A percentile compares a stretch with the other conserved stretches of the same genome.
phyloP scores from a whole-genome alignment of 2,797 vertebrate species.

The Pangasius macronema region DNA sequence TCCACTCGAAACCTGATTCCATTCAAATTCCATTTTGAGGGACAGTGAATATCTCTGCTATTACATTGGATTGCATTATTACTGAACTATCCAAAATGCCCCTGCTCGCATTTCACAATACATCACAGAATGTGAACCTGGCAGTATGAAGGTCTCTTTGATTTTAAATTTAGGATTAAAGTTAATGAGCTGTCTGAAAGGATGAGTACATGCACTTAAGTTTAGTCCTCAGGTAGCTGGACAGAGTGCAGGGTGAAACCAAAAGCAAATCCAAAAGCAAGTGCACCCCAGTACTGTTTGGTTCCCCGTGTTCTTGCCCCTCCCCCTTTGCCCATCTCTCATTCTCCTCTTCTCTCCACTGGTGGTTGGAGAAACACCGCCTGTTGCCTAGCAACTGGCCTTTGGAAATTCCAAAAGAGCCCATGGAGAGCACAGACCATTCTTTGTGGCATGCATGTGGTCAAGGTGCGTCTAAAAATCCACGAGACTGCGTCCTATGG shows the following conservation, averaged over 20 bases:
- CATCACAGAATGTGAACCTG: slow-evolving; percentile 1
- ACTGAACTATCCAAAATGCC: not conserved
- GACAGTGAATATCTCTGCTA: not conserved
- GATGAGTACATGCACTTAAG: slow-evolving; percentile 16
- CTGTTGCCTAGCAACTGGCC: slow-evolving; percentile 75
- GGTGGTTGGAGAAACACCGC: slow-evolving; percentile 67
- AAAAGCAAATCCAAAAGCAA: slow-evolving; percentile 15
- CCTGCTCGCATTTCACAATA: slow-evolving; percentile 3
- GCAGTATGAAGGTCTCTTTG: slow-evolving; percentile 10
- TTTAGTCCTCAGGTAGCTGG: not conserved
- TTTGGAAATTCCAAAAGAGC: slow-evolving; percentile 64
- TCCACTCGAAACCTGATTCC: slow-evolving; percentile 19
- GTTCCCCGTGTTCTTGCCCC: slow-evolving; percentile 8
- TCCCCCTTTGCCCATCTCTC: slow-evolving; percentile 12
- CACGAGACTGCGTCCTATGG: slow-evolving; percentile 16
- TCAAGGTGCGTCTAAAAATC: slow-evolving; percentile 33
- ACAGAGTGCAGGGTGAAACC: not conserved
- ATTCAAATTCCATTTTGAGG: slow-evolving; percentile 16
- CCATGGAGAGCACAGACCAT: slow-evolving; percentile 53
- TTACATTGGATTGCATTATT: slow-evolving; percentile 4
- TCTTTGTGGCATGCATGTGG: slow-evolving; percentile 41
- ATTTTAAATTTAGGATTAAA: slow-evolving; percentile 20
- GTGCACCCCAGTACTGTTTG: not conserved
- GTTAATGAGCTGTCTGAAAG: slow-evolving; percentile 7
- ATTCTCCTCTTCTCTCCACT: slow-evolving; percentile 39